Evolutionary conservation across 1,140 invertebrate genomes (phyloP).

Genomic region (Anastatus disparis): DNA sequence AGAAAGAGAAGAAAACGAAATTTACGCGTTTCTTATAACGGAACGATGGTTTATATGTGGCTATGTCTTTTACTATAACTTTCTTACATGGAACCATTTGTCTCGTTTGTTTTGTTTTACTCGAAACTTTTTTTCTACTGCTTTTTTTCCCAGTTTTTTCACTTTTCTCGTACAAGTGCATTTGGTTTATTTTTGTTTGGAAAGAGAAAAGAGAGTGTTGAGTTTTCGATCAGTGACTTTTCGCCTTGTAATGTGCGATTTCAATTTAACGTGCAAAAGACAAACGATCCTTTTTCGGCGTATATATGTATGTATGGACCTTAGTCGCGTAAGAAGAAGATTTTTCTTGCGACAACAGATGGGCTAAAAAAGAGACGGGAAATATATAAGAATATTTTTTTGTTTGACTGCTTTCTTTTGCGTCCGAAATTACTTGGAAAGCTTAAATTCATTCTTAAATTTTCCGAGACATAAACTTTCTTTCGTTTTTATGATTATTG

Average conservation of each 20-base stretch:
- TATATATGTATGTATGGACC: no score
- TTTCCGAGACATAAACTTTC: no score
- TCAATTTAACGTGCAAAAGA: constrained; percentile 22
- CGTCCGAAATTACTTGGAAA: no score
- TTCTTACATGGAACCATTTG: not conserved
- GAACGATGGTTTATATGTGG: constrained; percentile 36
- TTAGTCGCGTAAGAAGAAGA: no score
- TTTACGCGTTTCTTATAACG: constrained; percentile 37
- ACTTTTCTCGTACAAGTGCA: not conserved
- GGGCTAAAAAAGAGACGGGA: no score
- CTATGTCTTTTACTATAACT: not conserved
- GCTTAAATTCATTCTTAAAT: no score
- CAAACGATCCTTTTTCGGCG: constrained; percentile 12
- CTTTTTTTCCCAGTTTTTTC: constrained; percentile 17
- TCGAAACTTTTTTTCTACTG: not conserved
- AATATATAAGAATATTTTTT: no score
- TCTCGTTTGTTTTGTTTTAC: not conserved
- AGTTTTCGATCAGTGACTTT: constrained; percentile 32
- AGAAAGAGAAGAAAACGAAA: not conserved
- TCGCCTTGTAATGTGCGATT: constrained; percentile 28
- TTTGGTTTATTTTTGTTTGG: no score
- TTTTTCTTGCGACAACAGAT: no score
- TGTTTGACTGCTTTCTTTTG: no score
- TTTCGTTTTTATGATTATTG: no score
- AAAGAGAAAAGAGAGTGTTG: no score